Conservation (phyloP, 2,888 invertebrate species). For the Amphipyra tragopoginis region DNA sequence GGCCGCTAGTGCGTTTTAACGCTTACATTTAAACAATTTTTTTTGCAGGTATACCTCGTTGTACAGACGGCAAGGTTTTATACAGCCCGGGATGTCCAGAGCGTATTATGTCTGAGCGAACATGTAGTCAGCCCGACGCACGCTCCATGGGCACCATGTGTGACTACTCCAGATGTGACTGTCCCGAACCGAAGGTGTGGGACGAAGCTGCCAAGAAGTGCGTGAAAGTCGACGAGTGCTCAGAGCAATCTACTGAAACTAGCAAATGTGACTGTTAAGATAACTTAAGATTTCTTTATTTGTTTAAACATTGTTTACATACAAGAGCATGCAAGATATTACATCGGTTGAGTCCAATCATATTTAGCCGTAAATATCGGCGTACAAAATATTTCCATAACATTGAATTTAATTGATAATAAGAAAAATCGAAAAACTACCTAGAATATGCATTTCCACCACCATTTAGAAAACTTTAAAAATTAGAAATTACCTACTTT, state of each 20-base stretch:
- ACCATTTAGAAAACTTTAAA: too few species aligned
- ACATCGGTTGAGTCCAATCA: too few species aligned
- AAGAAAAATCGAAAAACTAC: too few species aligned
- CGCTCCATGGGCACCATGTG: slow-evolving; percentile 60
- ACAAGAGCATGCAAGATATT: too few species aligned
- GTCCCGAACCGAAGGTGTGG: slow-evolving; percentile 60
- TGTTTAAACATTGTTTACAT: too few species aligned
- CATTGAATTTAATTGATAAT: too few species aligned
- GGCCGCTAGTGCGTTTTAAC: too few species aligned
- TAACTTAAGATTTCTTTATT: too few species aligned
- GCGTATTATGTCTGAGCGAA: slow-evolving; percentile 61
- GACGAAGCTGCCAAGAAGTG: slow-evolving; percentile 64
- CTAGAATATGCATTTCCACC: too few species aligned
- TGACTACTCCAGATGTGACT: slow-evolving; percentile 68
- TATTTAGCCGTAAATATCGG: too few species aligned
- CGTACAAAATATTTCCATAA: too few species aligned
- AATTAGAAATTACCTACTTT: too few species aligned
- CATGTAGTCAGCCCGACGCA: slow-evolving; percentile 60
- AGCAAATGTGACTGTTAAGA: not conserved
- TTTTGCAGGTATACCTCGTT: slow-evolving; percentile 61
- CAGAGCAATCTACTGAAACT: slow-evolving; percentile 53
- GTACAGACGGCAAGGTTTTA: slow-evolving; percentile 60
- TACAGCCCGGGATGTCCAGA: slow-evolving; percentile 59
- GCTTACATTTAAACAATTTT: not conserved
- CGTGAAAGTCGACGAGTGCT: slow-evolving; percentile 61